Base-by-base conservation (phyloP, 2,797 vertebrate species). In the Muscicapa striata region DNA sequence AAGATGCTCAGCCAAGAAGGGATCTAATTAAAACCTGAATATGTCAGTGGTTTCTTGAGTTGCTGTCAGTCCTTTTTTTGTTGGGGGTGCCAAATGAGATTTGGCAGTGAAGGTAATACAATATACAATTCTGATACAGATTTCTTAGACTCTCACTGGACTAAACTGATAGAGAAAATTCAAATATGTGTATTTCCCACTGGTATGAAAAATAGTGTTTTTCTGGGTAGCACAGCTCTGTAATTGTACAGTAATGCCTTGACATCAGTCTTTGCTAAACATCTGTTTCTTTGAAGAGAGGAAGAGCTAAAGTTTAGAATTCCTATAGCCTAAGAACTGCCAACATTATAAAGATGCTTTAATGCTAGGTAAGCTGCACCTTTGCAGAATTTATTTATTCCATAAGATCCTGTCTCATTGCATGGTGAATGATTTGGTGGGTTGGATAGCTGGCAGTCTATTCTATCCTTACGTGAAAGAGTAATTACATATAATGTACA, bases 51-150 rank as follows among this genome's bases (percentile, higher is more conserved):
- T 97, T 96, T 96, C 98, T 96, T 98, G 97, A 63, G 97, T 98
- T 43, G 95, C 93, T 97, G 94, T 85, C 96, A 48, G 97, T 98
- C 96, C 94, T 98, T 97, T 95, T 98, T 95, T 95, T 98, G 89
- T 98, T 97, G 87, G 98, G 97, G 10, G 87, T 93, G 69, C 98
- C 97, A 5, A 97, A 97, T 68, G 98, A 73, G 88, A 98, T 96
- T 93, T 98, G 97, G 59, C 98, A 97, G 78, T 98, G 97, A 93
- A 98, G 97, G 92, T 97, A 98, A 98, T 98, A 89, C 43, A 86
- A 84, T 7, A 21, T 63, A 6, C 18, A 64, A 10, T 86, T 77
- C 46, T 64, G 13, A 36, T 79, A 38, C 6, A 67, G 26, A 2
- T 89, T 82, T 76, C 43, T 67, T 61, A 51, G 27, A 22, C 16